These are phyloP conservation scores for Atherix ibis DNA, from an alignment of 2,888 invertebrate species.

Conservation along the genomic window DNA sequence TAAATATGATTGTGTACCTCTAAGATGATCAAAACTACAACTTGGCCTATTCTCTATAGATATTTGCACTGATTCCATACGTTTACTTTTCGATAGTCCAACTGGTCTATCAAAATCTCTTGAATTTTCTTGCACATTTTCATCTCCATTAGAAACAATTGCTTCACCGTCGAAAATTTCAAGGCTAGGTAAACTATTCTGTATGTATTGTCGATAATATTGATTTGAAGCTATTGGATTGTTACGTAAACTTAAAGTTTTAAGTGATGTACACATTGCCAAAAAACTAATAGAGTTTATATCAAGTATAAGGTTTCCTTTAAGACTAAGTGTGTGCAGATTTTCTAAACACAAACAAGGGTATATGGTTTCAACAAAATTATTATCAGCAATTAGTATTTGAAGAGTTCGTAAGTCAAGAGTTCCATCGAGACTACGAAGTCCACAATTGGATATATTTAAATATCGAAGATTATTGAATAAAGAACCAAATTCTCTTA, in stretches of 20 bases:
- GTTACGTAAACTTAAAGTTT: constrained; percentile 36
- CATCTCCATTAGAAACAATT: neutral
- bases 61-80: no score
- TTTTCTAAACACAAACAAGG: constrained; percentile 40
- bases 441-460: constrained; percentile 45
- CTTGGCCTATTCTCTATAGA: no score
- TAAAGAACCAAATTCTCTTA: constrained; percentile 52
- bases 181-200: constrained; percentile 27
- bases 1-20: no score
- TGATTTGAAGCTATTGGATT: constrained; percentile 31
- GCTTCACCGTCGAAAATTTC: constrained; percentile 28
- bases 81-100: neutral
- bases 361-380: constrained; percentile 44
- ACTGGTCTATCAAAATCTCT: constrained; percentile 1
- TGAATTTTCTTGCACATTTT: constrained; percentile 3
- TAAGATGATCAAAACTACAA: no score
- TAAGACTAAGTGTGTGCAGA: constrained; percentile 33
- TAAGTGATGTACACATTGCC: constrained; percentile 34
- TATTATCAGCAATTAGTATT: constrained; percentile 46
- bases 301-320: constrained; percentile 27
- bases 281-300: constrained; percentile 26
- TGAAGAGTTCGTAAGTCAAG: constrained; percentile 44
- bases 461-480: constrained; percentile 36
- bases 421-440: constrained; percentile 50
- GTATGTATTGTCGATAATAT: constrained; percentile 27